phyloP scores from a whole-genome alignment of 2,797 vertebrate species.

The Morelia viridis region DNA sequence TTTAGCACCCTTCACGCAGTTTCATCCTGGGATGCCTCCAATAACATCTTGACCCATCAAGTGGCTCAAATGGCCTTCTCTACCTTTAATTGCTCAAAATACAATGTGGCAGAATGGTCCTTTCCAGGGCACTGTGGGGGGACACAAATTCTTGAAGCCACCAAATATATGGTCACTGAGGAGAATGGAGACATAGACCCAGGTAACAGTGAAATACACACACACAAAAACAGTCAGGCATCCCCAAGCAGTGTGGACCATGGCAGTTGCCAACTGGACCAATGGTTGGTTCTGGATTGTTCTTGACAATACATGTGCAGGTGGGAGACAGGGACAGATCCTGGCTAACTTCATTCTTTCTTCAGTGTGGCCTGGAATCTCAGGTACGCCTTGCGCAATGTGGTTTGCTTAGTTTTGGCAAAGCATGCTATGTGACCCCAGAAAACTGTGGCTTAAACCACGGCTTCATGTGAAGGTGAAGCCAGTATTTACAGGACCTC shows the following conservation, averaged over 20 bases:
- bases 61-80: not conserved
- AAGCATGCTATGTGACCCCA: not conserved
- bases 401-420: not conserved
- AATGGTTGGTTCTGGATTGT: not conserved
- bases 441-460: not conserved
- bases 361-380: not conserved
- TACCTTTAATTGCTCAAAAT: not conserved
- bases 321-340: not conserved
- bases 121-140: not conserved
- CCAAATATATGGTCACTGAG: not conserved
- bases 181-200: not conserved
- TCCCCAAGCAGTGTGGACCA: not conserved
- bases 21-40: not conserved
- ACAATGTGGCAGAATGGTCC: too few species aligned
- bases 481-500: not conserved
- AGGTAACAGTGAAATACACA: not conserved
- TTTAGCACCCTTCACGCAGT: not conserved
- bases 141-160: not conserved
- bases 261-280: not conserved
- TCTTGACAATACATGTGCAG: too few species aligned
- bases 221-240: not conserved
- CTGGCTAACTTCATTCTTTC: not conserved
- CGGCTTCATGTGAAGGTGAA: not conserved
- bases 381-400: not conserved
- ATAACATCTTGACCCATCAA: not conserved